Evolutionary conservation across 2,888 invertebrate species (phyloP).

Genomic region (Teleogryllus oceanicus): DNA sequence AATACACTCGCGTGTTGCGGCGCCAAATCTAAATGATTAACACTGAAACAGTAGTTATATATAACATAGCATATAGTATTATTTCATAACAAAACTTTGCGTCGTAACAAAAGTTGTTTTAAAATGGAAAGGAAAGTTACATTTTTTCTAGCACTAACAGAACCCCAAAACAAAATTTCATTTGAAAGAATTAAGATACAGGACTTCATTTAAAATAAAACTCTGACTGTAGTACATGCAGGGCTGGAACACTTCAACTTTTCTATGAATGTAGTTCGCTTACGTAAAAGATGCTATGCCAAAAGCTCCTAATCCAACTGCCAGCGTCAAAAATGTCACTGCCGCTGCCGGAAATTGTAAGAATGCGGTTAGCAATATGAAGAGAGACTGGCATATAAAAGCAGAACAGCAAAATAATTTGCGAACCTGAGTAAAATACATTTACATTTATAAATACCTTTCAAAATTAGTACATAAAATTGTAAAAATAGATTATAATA

Average conservation of each 20-base stretch:
- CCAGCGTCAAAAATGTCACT: not conserved
- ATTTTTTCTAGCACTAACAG: not conserved
- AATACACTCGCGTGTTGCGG: slow-evolving; percentile 86
- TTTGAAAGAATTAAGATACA: not conserved
- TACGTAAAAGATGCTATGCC: not conserved
- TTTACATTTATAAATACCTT: too few species aligned
- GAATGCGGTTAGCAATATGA: not conserved
- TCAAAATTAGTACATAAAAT: too few species aligned
- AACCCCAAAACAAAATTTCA: not conserved
- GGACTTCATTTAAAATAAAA: not conserved
- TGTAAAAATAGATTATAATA: too few species aligned
- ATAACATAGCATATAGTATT: too few species aligned
- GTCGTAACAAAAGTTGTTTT: too few species aligned
- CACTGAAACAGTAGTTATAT: slow-evolving; percentile 51
- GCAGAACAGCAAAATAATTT: not conserved
- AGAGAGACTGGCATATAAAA: not conserved
- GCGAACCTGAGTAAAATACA: not conserved
- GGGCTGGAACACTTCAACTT: not conserved
- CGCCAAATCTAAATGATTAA: slow-evolving; percentile 80
- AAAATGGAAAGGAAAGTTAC: too few species aligned
- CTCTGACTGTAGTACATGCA: not conserved
- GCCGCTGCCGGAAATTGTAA: not conserved
- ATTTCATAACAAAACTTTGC: too few species aligned
- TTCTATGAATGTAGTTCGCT: not conserved
- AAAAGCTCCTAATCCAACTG: not conserved